Evolutionary conservation across 2,888 invertebrate species (phyloP), one percentile per base, ranked within the genome.

Genomic region (Pyrgus malvae): DNA sequence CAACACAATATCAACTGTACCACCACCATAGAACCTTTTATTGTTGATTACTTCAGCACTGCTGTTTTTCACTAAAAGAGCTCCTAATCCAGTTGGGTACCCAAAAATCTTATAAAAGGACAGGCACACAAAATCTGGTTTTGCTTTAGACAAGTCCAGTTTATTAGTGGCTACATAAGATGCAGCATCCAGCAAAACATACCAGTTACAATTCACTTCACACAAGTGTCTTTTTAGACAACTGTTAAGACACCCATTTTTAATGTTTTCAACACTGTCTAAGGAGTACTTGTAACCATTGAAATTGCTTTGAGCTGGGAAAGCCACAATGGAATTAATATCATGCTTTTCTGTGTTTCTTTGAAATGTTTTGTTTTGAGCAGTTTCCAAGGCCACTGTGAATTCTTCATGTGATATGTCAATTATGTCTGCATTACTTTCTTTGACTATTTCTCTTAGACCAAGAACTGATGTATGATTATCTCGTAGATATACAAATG

Each of bases 51-150:
- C 81, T 68, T 86, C 57, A 29, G 85, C 82, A 73, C 93, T 93
- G 14, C 81, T 75, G 72, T 95, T 95, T 70, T 91, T 93, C 0
- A 98, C 94, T 51, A 99, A 74, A 14, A 98, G 78, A 8, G 97
- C 98, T 23, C 99, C 99, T 12, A 99, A 86, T 2, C 99, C 99
- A 46, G 98, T 98, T 1, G 99, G 99, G 79, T 95, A 98, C 14
- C 93, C 93, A 90, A 99, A 99, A 70, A 99, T 95, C 91, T 99
- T 99, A 85, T 99, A 99, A 89, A 99, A 99, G 0, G 99, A 99
- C 12, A 99, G 55, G 53, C 94, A 93, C 0, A 98, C 93, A 90
- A 98, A 99, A 83, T 99, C 98, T 2, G 99, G 97, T 61, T 94
- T 92, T 56, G 89, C 87, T 45, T 72, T 66, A 0, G 92, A 90